Evolutionary conservation across 2,797 vertebrate genomes (phyloP), one percentile per base, ranked within the genome.

Genomic region (Sebastes steindachneri): DNA sequence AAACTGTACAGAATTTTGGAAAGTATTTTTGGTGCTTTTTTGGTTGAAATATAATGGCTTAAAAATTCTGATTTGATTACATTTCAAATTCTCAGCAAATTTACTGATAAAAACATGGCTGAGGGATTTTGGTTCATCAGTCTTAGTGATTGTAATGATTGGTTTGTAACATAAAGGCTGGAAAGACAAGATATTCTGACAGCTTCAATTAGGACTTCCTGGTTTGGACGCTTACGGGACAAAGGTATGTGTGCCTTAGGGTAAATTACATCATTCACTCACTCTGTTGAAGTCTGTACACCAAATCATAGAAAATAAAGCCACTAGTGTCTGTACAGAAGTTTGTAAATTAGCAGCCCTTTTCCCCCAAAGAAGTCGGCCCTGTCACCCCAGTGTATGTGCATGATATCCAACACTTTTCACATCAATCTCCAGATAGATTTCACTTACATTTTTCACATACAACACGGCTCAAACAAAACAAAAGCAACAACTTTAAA

Each of bases 11-110:
- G 15, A 69, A 55, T 54, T 83, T 69, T 75, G 8, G 45, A 68
- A 26, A 1, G 23, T 31, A 23, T 76, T 74, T 85, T 86, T 81
- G 77, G 73, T 79, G 15, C 0, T 29, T 65, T 86, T 89, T 89
- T 91, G 81, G 86, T 88, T 79, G 19, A 75, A 69, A 68, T 19
- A 33, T 29, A 66, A 60, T 77, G 7, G 48, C 14, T 48, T 73
- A 28, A 66, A 68, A 68, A 29, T 45, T 75, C 5, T 53, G 14
- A 64, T 76, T 67, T 37, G 17, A 68, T 41, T 26, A 54, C 5
- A 51, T 3, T 21, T 58, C 1, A 58, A 23, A 79, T 68, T 69
- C 23, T 70, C 51, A 77, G 12, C 19, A 66, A 58, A 59, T 75
- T 11, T 31, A 45, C 4, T 60, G 35, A 1, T 31, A 67, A 58